A percentile compares a stretch with the other conserved stretches of the same genome.
phyloP scores from a whole-genome alignment of 2,797 vertebrate genomes.

The Sternotherus odoratus region DNA sequence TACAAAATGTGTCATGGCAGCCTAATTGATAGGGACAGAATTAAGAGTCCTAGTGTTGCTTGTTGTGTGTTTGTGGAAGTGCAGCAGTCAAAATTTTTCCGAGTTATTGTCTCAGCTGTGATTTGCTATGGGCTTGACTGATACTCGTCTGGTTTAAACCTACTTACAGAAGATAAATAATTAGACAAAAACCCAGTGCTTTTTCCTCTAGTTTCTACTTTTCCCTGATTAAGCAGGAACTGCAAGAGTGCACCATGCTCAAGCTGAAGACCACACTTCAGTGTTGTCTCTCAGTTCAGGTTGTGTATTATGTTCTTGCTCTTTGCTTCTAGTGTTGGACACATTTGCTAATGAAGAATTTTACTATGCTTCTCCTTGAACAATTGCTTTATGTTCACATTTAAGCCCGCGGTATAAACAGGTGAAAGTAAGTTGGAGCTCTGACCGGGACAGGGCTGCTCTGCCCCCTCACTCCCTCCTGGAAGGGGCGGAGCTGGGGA shows the following conservation, averaged over 20 bases:
- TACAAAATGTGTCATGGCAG: not conserved
- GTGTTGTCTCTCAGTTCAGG: not conserved
- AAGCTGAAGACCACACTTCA: not conserved
- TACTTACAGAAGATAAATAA: not conserved
- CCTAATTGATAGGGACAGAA: not conserved
- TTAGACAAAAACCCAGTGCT: rapidly evolving
- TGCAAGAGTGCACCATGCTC: not conserved
- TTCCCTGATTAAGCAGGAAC: not conserved
- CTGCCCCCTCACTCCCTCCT: too few species aligned
- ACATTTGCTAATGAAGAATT: not conserved
- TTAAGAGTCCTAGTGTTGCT: rapidly evolving
- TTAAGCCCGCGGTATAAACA: not conserved
- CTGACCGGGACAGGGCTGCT: too few species aligned
- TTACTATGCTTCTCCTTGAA: not conserved
- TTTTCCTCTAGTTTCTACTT: rapidly evolving
- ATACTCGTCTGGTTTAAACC: not conserved
- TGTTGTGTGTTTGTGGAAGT: not conserved
- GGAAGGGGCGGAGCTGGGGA: too few species aligned
- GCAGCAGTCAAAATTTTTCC: not conserved
- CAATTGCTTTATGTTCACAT: not conserved
- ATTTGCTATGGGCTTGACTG: not conserved
- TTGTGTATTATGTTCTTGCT: not conserved
- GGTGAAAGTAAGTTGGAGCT: too few species aligned
- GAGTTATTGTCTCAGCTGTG: rapidly evolving
- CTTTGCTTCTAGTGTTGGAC: not conserved